A percentile compares a stretch with the other conserved stretches of the same genome.
These are phyloP conservation scores for Ceratitis capitata DNA, from an alignment of 1,140 invertebrate species.

Conservation along the genomic window DNA sequence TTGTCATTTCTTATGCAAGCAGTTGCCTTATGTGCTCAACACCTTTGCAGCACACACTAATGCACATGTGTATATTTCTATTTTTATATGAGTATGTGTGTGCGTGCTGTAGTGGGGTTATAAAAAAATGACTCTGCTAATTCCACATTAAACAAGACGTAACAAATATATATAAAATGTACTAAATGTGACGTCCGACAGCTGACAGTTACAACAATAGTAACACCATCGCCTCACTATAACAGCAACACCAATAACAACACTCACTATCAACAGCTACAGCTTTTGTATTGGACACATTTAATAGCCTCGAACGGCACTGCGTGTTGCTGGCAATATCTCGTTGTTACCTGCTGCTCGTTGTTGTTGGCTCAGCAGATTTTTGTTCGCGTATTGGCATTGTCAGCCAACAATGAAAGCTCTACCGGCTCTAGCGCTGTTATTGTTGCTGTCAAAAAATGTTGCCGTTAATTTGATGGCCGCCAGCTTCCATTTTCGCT, in stretches of 20 bases:
- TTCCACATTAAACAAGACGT: conserved; percentile 2
- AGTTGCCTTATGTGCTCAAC: not conserved
- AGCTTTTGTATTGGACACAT: not conserved
- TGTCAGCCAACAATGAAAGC: not conserved
- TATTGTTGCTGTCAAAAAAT: not conserved
- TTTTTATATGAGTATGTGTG: not conserved
- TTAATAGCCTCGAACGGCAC: not conserved
- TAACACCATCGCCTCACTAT: not conserved
- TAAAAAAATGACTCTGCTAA: conserved; percentile 19
- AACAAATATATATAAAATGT: not conserved
- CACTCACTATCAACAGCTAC: not conserved
- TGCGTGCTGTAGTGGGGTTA: not conserved
- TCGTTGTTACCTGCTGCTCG: too few relatives aligned
- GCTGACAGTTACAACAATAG: not conserved
- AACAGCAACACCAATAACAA: not conserved
- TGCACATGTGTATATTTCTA: not conserved
- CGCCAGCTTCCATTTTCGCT: not conserved
- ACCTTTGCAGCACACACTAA: not conserved
- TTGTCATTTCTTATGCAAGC: not conserved
- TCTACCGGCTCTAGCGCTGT: not conserved
- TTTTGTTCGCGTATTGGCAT: not conserved
- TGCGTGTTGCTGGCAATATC: not conserved
- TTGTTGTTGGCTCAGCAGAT: not conserved
- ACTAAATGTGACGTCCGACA: not conserved
- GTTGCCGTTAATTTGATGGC: conserved; percentile 10